A percentile compares a stretch with the other conserved stretches of the same genome.
Evolutionary conservation across 2,797 vertebrate species (phyloP).

Genomic region (Enteromius viviparus): DNA sequence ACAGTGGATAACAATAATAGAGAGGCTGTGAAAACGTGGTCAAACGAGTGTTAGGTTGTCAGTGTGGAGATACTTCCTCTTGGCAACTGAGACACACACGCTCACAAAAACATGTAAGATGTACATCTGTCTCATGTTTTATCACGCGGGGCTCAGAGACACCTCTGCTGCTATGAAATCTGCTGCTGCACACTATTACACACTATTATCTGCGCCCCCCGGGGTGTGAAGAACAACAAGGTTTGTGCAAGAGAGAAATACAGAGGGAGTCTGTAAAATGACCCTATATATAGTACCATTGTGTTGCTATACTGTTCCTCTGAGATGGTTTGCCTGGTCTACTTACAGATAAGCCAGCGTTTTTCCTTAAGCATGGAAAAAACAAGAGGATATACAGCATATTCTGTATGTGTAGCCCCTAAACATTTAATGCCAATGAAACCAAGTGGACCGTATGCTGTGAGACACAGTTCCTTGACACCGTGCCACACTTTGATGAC

Average conservation of each 20-base stretch:
- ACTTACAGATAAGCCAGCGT: background rate
- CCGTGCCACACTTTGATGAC: constrained; percentile 5
- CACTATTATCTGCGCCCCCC: constrained; percentile 64
- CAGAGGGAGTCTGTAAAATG: constrained; percentile 52
- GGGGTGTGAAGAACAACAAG: constrained; percentile 56
- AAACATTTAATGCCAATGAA: background rate
- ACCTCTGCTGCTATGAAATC: constrained; percentile 74
- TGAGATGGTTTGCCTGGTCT: background rate
- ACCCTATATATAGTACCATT: constrained; percentile 53
- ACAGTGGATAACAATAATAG: constrained; percentile 7
- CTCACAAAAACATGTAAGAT: constrained; percentile 16
- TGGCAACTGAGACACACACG: constrained; percentile 3
- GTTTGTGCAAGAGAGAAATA: background rate
- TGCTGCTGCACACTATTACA: constrained; percentile 55
- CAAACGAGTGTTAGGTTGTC: background rate
- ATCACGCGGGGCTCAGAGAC: constrained; percentile 73
- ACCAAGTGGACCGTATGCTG: background rate
- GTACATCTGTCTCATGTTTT: constrained; percentile 72
- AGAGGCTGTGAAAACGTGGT: constrained; percentile 2
- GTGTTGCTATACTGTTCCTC: constrained; percentile 47
- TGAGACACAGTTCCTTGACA: constrained; percentile 18
- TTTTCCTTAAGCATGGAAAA: constrained; percentile 12
- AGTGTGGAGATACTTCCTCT: background rate
- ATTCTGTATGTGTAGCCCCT: background rate
- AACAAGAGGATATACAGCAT: background rate